Evolutionary conservation across 2,113 vertebrate genomes (phyloP).

Genomic region (Spea multiplicata): DNA sequence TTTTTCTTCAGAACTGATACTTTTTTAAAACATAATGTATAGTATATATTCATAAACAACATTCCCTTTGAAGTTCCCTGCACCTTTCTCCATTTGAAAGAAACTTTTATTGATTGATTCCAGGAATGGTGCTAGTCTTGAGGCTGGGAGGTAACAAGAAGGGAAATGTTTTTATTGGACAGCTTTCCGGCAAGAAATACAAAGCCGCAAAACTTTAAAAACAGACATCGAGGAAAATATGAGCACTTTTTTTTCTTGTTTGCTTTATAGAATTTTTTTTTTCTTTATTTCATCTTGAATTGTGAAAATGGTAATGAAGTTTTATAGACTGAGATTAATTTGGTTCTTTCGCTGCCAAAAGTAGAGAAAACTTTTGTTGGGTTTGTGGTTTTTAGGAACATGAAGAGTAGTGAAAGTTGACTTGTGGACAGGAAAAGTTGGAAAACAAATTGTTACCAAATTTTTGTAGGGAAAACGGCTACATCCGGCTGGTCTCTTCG

Average conservation of each 20-base stretch:
- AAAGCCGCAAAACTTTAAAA: conserved; percentile 17
- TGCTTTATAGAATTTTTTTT: conserved; percentile 28
- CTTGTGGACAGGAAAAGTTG: conserved; percentile 50
- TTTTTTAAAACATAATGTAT: conserved; percentile 47
- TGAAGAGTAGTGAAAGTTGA: conserved; percentile 47
- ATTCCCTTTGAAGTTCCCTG: conserved; percentile 35
- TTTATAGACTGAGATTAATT: conserved; percentile 51
- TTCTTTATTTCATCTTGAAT: conserved; percentile 49
- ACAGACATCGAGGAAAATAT: conserved; percentile 50
- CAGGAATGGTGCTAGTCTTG: conserved; percentile 49
- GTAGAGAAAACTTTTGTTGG: conserved; percentile 51
- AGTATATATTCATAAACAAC: conserved; percentile 48
- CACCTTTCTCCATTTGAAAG: conserved; percentile 12
- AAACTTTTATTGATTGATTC: background rate
- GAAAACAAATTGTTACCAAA: background rate
- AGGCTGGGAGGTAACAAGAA: conserved; percentile 49
- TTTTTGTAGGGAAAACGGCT: background rate
- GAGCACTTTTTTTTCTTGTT: conserved; percentile 59
- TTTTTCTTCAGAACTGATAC: conserved; percentile 40
- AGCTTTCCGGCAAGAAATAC: conserved; percentile 53
- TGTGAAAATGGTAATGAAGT: conserved; percentile 52
- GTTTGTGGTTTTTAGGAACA: conserved; percentile 54
- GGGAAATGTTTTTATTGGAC: conserved; percentile 45
- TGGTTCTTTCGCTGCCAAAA: conserved; percentile 46
- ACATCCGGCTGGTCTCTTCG: conserved; percentile 6